A percentile compares a stretch with the other conserved stretches of the same genome.
Conservation (phyloP, 2,797 vertebrate genomes). For the Xerus rutilus region DNA sequence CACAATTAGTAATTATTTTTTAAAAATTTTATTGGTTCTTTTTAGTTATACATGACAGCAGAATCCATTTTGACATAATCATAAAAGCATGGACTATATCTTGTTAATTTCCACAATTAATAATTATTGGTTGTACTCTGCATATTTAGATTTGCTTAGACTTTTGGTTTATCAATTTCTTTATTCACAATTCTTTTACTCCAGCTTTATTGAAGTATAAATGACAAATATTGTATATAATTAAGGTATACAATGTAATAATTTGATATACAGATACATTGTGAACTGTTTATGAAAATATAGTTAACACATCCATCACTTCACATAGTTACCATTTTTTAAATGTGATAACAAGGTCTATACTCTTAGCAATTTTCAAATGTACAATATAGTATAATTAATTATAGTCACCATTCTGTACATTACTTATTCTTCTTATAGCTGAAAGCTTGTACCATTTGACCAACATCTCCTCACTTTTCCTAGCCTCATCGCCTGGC, state of each 20-base stretch:
- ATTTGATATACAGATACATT: background rate
- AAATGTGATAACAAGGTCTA: no score
- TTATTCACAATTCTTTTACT: background rate
- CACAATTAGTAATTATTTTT: no score
- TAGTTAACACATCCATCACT: no score
- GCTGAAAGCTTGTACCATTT: background rate
- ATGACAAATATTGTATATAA: background rate
- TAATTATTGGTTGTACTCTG: background rate
- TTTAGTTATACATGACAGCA: no score
- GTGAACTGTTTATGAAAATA: background rate
- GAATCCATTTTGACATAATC: no score
- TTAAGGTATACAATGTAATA: background rate
- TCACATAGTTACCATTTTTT: no score
- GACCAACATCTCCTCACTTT: background rate
- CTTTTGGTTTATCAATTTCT: background rate
- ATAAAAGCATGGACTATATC: no score
- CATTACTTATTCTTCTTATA: background rate
- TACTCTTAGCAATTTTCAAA: no score
- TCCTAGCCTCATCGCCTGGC: background rate
- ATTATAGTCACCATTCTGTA: no score
- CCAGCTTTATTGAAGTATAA: background rate
- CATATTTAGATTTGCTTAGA: slow-evolving; percentile 2
- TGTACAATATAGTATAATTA: no score
- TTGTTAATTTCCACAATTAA: background rate
- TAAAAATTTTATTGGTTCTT: no score